Conservation (phyloP, 2,888 invertebrate genomes). For the Sinelater perroti region DNA sequence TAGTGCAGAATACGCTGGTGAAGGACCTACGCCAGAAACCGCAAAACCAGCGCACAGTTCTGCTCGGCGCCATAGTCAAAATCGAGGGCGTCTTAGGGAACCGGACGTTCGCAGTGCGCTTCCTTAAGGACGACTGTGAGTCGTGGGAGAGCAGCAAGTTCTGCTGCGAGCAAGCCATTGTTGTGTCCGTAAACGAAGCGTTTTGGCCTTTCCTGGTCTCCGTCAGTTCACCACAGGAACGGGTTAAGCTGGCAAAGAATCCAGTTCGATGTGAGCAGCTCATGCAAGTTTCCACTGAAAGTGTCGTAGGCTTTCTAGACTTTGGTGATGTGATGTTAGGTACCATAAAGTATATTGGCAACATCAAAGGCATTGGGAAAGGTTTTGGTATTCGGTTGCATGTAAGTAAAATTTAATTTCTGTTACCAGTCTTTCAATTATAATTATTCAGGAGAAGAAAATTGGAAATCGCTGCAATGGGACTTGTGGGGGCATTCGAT, state of each 20-base stretch:
- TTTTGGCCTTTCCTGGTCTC: slow-evolving; percentile 65
- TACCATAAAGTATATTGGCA: slow-evolving; percentile 65
- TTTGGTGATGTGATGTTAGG: slow-evolving; percentile 54
- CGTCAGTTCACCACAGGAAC: slow-evolving; percentile 63
- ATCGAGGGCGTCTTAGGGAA: slow-evolving; percentile 50
- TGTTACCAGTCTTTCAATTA: neutral
- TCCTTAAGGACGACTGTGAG: slow-evolving; percentile 52
- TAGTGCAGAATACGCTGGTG: slow-evolving; percentile 38
- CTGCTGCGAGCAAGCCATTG: slow-evolving; percentile 48
- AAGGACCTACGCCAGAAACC: slow-evolving; percentile 31
- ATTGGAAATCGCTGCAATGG: slow-evolving; percentile 56
- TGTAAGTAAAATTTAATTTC: slow-evolving; percentile 57
- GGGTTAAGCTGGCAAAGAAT: slow-evolving; percentile 63
- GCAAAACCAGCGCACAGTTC: slow-evolving; percentile 50
- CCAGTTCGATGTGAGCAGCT: slow-evolving; percentile 61
- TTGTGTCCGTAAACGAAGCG: slow-evolving; percentile 53
- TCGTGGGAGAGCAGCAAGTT: slow-evolving; percentile 56
- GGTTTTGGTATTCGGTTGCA: slow-evolving; percentile 67
- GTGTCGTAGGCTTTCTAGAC: slow-evolving; percentile 58
- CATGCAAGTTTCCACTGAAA: slow-evolving; percentile 54
- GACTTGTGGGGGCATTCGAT: slow-evolving; percentile 55
- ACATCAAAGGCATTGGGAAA: slow-evolving; percentile 64
- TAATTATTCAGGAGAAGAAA: slow-evolving; percentile 52
- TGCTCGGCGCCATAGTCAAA: slow-evolving; percentile 57
- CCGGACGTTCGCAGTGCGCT: slow-evolving; percentile 50